Base-by-base conservation (phyloP, 1,140 invertebrate genomes). In the Micrasema longulum region DNA sequence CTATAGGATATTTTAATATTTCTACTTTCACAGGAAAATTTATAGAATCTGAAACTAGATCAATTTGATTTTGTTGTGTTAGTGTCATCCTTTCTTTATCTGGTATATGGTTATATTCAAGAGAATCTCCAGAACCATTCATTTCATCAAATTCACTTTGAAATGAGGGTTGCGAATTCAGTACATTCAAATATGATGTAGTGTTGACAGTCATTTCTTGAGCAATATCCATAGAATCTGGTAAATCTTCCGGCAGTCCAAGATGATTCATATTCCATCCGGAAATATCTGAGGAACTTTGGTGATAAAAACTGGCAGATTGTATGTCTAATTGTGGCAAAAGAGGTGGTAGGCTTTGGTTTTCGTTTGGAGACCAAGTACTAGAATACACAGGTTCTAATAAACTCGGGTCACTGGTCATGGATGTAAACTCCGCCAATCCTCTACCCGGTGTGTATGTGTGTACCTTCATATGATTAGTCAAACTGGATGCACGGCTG, bases 381-480 rank as follows among this genome's bases (percentile, higher is more conserved):
- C 16, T 62, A 35, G 67, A 48, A 22, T 43, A 50, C 1, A 16
- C 31, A 23, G 48, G 16, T 16, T 55, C 45, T 11, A 41, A 18
- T 38, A 71, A 47, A 0, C 52, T 20, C 60, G 76, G 74, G 16
- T 72, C 77, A 5, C 57, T 65, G 18, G 78, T 77, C 18, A 62
- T 38, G 6, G 55, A 9, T 18, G 68, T 22, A 0, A 74, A 60
- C n/a, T 80, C 79, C 22, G 78, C 66, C 2, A 85, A 72, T 0
- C 81, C 84, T 50, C 83, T 76, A 12, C 84, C 84, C 6, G 84
- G 82, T 1, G 82, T 78, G 48, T 85, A 85, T 2, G 78, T 81
- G 57, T 86, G 85, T 57, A 86, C 84, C 74, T 86, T 86, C 81
- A 83, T 81, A 71, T 86, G 85, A 75, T 86, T 86, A 7, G 83